phyloP scores from a whole-genome alignment of 2,113 vertebrate genomes.

The Psephotus haematonotus region DNA sequence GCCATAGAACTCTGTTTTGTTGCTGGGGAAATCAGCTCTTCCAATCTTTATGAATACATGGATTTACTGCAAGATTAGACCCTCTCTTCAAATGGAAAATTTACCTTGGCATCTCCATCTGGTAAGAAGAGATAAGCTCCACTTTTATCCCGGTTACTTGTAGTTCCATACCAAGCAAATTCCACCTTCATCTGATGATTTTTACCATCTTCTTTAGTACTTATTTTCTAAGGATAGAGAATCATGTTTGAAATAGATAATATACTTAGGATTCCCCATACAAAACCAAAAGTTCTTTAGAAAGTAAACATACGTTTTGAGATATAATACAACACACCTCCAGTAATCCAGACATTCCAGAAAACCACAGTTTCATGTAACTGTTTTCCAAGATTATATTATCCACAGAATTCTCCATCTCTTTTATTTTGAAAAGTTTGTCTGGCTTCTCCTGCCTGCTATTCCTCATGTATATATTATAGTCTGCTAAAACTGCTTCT shows the following conservation, averaged over 20 bases:
- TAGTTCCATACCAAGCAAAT: slow-evolving; percentile 92
- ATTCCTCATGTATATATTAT: slow-evolving; percentile 70
- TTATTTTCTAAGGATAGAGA: slow-evolving; percentile 75
- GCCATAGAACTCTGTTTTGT: neutral
- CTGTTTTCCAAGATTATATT: slow-evolving; percentile 82
- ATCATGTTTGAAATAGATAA: neutral
- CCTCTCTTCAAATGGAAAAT: neutral
- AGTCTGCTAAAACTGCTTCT: slow-evolving; percentile 74
- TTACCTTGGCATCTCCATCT: slow-evolving; percentile 85
- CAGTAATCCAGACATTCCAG: slow-evolving; percentile 80
- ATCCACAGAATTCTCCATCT: slow-evolving; percentile 50
- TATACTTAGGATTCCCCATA: neutral
- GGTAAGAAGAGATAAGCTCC: slow-evolving; percentile 94
- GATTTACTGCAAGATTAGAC: neutral
- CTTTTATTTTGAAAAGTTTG: slow-evolving; percentile 79
- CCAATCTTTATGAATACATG: neutral
- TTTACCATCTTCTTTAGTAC: slow-evolving; percentile 77
- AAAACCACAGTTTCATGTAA: slow-evolving; percentile 82
- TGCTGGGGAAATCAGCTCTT: neutral
- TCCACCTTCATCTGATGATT: slow-evolving; percentile 79
- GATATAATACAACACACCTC: slow-evolving; percentile 77
- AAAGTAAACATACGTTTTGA: neutral
- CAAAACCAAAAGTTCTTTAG: neutral
- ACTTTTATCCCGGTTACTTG: slow-evolving; percentile 84
- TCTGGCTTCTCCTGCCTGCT: slow-evolving; percentile 14